Evolutionary conservation across 2,113 vertebrate genomes (phyloP).

Genomic region (Neogobius melanostomus): DNA sequence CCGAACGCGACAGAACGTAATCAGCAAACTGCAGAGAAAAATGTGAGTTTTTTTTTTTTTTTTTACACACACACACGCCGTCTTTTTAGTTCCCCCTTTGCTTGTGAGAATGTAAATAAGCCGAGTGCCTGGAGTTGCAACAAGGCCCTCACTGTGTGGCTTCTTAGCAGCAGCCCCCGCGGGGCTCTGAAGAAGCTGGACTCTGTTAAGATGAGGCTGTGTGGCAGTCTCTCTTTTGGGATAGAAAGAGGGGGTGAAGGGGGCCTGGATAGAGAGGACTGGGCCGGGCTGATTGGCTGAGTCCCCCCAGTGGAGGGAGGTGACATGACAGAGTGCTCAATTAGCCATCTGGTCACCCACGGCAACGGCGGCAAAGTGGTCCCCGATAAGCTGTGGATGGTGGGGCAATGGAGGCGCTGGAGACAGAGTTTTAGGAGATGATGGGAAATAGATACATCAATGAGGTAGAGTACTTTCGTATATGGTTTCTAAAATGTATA

Average conservation of each 20-base stretch:
- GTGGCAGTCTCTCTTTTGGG: slow-evolving; percentile 47
- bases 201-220: slow-evolving; percentile 56
- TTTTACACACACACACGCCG: not conserved
- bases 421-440: no score
- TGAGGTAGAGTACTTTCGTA: no score
- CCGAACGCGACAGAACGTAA: not conserved
- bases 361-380: slow-evolving; percentile 57
- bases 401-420: slow-evolving; percentile 5
- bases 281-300: slow-evolving; percentile 63
- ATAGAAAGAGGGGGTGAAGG: slow-evolving; percentile 33
- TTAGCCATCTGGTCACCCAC: slow-evolving; percentile 73
- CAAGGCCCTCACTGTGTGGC: slow-evolving; percentile 49
- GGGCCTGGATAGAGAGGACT: slow-evolving; percentile 46
- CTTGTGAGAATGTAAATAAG: slow-evolving; percentile 57
- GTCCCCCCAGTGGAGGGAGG: slow-evolving; percentile 65
- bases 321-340: slow-evolving; percentile 73
- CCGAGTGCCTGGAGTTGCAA: slow-evolving; percentile 46
- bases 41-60: not conserved
- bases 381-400: slow-evolving; percentile 49
- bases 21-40: not conserved
- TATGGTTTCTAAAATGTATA: no score
- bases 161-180: slow-evolving; percentile 48
- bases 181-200: slow-evolving; percentile 58
- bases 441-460: not conserved
- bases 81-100: not conserved